A percentile compares a stretch with the other conserved stretches of the same genome.
These are phyloP conservation scores for Sepioteuthis lessoniana DNA, from an alignment of 2,888 invertebrate species.

Conservation along the genomic window DNA sequence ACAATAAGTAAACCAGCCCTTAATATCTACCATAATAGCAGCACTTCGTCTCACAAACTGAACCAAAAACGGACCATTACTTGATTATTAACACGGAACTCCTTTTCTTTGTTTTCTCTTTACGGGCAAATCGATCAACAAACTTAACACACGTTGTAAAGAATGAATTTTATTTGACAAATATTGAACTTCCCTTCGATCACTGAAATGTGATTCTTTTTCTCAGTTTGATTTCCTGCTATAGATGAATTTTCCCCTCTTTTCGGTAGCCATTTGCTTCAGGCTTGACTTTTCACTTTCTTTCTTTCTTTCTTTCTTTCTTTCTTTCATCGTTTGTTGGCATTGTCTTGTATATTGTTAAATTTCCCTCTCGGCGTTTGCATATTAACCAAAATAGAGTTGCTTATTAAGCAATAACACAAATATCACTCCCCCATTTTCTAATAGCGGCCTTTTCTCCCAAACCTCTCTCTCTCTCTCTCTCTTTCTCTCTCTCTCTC, in stretches of 20 bases:
- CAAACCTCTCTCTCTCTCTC: not conserved
- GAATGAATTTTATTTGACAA: too few species aligned
- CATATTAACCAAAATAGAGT: slow-evolving; percentile 2
- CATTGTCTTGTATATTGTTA: not conserved
- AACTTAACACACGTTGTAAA: too few species aligned
- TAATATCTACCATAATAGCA: too few species aligned
- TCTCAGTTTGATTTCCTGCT: slow-evolving; percentile 1
- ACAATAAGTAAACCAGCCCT: too few species aligned
- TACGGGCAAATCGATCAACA: not conserved
- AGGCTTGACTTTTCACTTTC: not conserved
- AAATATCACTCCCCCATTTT: not conserved
- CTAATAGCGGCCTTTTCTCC: not conserved
- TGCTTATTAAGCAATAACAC: slow-evolving; percentile 1
- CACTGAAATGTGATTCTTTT: not conserved
- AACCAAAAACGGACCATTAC: too few species aligned
- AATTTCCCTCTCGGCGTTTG: not conserved
- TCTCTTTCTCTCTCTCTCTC: too few species aligned
- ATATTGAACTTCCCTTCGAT: not conserved
- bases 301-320: not conserved
- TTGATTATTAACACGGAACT: too few species aligned
- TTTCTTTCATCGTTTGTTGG: not conserved
- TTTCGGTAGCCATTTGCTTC: not conserved
- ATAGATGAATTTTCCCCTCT: not conserved
- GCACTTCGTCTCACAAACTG: too few species aligned
- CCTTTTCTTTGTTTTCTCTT: too few species aligned